Percentiles rank a stretch among this genome's conserved stretches.
These are phyloP conservation scores for Dasysyrphus albostriatus DNA, from an alignment of 2,888 invertebrate species.

Conservation along the genomic window DNA sequence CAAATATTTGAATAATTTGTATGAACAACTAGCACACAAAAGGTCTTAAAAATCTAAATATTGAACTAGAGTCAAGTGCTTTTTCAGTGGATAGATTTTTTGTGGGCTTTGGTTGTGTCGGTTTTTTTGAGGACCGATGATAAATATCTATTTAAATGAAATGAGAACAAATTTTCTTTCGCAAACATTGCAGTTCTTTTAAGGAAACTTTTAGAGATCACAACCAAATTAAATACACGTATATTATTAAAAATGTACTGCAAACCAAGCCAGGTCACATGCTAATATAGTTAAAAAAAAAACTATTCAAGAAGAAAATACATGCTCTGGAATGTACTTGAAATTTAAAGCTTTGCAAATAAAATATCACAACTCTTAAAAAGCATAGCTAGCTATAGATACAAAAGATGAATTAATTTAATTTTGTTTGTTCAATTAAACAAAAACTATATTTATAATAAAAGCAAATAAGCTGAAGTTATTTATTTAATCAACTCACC, in stretches of 20 bases:
- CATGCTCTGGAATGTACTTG: slow-evolving; percentile 65
- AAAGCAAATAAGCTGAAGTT: slow-evolving; percentile 43
- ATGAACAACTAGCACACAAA: no score
- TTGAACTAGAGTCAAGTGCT: no score
- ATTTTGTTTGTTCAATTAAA: slow-evolving; percentile 38
- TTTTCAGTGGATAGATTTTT: no score
- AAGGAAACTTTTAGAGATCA: not conserved
- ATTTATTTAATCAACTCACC: slow-evolving; percentile 84
- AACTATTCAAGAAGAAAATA: slow-evolving; percentile 6
- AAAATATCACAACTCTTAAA: not conserved
- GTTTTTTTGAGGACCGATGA: no score
- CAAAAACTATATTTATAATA: not conserved
- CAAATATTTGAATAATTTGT: no score
- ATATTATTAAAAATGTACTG: not conserved
- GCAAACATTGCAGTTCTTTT: not conserved
- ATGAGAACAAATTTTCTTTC: not conserved
- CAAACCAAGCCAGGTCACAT: slow-evolving; percentile 24
- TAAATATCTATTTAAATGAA: not conserved
- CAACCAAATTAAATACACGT: not conserved
- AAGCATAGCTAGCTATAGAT: slow-evolving; percentile 50
- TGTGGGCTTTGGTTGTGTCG: no score
- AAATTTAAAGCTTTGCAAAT: slow-evolving; percentile 57
- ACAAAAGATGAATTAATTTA: not conserved
- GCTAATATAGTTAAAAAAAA: slow-evolving; percentile 27
- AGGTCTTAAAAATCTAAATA: no score